Base-by-base conservation (phyloP, 1,140 invertebrate species). In the Sycobia sp. region DNA sequence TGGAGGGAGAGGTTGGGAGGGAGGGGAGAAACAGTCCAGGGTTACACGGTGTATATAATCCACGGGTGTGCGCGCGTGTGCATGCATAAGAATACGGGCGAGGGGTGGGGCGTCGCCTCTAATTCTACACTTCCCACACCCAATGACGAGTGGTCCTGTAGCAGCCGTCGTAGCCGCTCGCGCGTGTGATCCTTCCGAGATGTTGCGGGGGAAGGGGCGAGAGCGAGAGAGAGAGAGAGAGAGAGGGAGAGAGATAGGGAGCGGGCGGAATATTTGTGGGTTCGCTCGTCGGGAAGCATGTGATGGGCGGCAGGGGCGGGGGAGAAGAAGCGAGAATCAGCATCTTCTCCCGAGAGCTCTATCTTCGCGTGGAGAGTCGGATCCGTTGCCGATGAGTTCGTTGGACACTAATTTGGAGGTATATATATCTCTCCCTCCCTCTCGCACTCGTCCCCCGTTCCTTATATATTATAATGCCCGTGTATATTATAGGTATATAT, bases 81-180 rank as follows among this genome's bases (percentile, higher is more conserved):
- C 11, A 11, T 32, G 11, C 29, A 32, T 49, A 20, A 16, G 53
- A n/a, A 43, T 62, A 59, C 66, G 54, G 60, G 54, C 14, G 38
- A 51, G 65, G 73, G 77, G 77, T 79, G 77, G 77, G 75, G 77
- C 75, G 70, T 71, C 65, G 67, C 70, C 57, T 55, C 68, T 73
- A 70, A 71, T 65, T 63, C 69, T 64, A 64, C 68, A 62, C 67
- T 73, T 71, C 65, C 70, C 71, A 73, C 68, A 69, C 69, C n/a
- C 69, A 66, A 69, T 63, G 61, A 67, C 65, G 32, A 54, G 25
- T 22, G 34, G 7, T 54, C 46, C 25, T 18, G 22, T n/a, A 18
- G 18, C 14, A 14, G 27, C 20, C 14, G n/a, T 44, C 18, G 13
- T n/a, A n/a, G n/a, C 39, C 14, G 9, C 22, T 11, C 1, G 8